Evolutionary conservation across 2,888 invertebrate species (phyloP).

Genomic region (Magallana nippona): DNA sequence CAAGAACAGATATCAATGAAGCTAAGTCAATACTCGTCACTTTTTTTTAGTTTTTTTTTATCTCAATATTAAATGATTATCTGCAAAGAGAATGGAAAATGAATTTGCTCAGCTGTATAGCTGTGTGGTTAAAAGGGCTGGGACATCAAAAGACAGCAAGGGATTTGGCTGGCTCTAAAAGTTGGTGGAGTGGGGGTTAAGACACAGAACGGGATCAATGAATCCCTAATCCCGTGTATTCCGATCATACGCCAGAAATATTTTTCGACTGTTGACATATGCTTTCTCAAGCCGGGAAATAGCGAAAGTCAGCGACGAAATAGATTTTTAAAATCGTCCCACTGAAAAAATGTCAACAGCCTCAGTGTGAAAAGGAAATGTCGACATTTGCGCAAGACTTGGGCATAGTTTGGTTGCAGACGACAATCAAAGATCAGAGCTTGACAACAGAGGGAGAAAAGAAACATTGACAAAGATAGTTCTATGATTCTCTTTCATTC

Average conservation of each 20-base stretch:
- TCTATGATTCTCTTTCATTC: constrained; percentile 13
- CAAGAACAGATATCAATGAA: too few relatives aligned
- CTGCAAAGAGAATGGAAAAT: background rate
- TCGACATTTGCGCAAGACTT: constrained; percentile 2
- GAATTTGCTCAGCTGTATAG: constrained; percentile 19
- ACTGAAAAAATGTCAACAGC: constrained; percentile 21
- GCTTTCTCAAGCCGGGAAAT: constrained; percentile 27
- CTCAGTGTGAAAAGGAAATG: constrained; percentile 28
- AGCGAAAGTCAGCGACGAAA: constrained; percentile 20
- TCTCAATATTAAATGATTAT: background rate
- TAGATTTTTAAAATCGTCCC: constrained; percentile 31
- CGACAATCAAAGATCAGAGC: constrained; percentile 19
- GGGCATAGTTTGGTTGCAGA: constrained; percentile 16
- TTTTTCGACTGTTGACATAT: constrained; percentile 17
- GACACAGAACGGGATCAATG: constrained; percentile 10
- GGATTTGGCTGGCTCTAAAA: constrained; percentile 17
- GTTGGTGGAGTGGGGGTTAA: constrained; percentile 23
- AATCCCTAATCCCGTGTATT: constrained; percentile 14
- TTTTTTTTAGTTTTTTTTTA: too few relatives aligned
- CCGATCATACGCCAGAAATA: constrained; percentile 20
- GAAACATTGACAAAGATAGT: background rate
- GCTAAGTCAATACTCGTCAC: too few relatives aligned
- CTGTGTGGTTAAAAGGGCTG: constrained; percentile 9
- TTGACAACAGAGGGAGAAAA: constrained; percentile 3
- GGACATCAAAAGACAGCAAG: constrained; percentile 19